Percentiles rank a stretch among this genome's conserved stretches.
Conservation (phyloP, 2,113 vertebrate genomes). For the Cyanoliseus patagonus region DNA sequence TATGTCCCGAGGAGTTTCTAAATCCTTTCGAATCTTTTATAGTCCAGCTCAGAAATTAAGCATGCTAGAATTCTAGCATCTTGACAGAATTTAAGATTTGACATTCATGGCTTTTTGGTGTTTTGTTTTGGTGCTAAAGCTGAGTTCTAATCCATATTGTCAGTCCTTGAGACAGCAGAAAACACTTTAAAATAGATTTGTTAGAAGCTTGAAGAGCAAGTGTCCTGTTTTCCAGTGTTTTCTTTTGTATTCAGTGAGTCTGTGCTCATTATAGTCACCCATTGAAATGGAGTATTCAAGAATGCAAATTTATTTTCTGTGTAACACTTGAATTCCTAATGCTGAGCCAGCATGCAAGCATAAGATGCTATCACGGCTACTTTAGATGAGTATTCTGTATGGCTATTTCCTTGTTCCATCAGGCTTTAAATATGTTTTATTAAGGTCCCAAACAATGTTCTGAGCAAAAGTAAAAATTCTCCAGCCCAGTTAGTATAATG, state of each 20-base stretch:
- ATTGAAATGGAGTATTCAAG: background rate
- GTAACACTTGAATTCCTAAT: conserved; percentile 32
- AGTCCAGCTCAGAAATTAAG: background rate
- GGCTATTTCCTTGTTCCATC: background rate
- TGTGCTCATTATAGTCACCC: background rate
- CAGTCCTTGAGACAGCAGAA: conserved; percentile 4
- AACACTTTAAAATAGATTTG: background rate
- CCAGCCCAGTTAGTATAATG: background rate
- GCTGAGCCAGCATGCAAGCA: background rate
- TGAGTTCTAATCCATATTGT: background rate
- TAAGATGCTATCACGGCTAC: background rate
- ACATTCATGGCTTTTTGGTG: background rate
- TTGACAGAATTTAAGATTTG: background rate
- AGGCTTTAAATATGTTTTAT: background rate
- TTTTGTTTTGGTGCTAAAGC: background rate
- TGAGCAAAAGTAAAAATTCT: background rate
- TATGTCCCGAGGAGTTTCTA: background rate
- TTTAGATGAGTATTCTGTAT: background rate
- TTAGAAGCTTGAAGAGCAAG: background rate
- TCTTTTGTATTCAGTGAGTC: background rate
- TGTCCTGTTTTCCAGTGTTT: background rate
- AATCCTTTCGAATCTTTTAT: background rate
- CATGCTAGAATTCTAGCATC: background rate
- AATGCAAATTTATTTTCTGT: conserved; percentile 47
- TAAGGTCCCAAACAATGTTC: background rate